These are phyloP conservation scores for Eurypyga helias DNA, from an alignment of 2,113 vertebrate species.

Conservation along the genomic window DNA sequence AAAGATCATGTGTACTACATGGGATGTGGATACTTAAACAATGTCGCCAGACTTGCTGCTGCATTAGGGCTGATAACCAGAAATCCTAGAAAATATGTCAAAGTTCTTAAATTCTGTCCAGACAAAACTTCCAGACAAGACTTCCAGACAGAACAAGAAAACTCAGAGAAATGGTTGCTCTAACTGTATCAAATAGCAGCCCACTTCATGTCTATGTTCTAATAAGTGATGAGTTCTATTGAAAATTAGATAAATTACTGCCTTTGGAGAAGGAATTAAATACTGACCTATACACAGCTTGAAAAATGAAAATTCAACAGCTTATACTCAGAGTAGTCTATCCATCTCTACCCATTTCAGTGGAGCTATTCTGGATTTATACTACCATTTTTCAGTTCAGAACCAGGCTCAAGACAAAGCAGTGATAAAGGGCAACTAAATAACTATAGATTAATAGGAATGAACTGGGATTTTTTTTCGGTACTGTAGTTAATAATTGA, in stretches of 20 bases:
- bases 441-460: background rate
- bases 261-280: background rate
- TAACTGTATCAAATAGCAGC: background rate
- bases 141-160: background rate
- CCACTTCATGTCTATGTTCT: background rate
- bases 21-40: background rate
- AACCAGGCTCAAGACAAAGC: background rate
- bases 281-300: background rate
- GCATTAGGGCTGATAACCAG: background rate
- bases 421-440: background rate
- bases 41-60: background rate
- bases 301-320: background rate
- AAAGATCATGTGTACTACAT: background rate
- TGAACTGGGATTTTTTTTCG: background rate
- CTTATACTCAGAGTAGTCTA: background rate
- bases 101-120: background rate
- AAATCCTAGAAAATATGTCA: background rate
- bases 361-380: background rate
- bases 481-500: background rate
- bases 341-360: background rate
- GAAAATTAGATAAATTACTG: background rate
- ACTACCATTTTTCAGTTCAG: background rate
- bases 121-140: background rate
- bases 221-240: background rate
- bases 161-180: background rate